A percentile compares a stretch with the other conserved stretches of the same genome.
Evolutionary conservation across 2,888 invertebrate species (phyloP).

Genomic region (Leptinotarsa juncta): DNA sequence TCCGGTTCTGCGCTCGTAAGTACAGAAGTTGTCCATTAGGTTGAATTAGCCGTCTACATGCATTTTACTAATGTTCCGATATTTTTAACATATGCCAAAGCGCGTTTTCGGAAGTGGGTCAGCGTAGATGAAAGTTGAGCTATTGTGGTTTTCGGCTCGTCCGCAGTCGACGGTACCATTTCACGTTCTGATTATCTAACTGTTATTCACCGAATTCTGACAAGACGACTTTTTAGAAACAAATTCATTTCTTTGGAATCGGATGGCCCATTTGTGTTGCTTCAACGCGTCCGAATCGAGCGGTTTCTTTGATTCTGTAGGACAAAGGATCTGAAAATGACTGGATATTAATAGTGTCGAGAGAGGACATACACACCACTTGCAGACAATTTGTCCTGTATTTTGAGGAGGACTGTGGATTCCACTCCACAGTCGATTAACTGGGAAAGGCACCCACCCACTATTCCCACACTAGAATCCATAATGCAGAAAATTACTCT

Average conservation of each 20-base stretch:
- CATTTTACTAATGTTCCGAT: constrained; percentile 51
- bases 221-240: constrained; percentile 20
- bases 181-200: constrained; percentile 57
- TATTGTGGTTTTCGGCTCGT: constrained; percentile 51
- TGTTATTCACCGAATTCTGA: constrained; percentile 36
- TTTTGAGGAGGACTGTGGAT: too few relatives aligned
- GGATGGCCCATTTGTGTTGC: constrained; percentile 14
- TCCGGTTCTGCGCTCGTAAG: constrained; percentile 39
- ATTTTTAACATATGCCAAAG: constrained; percentile 51
- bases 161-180: constrained; percentile 41
- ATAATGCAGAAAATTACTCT: too few relatives aligned
- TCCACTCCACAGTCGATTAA: too few relatives aligned
- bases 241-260: constrained; percentile 13
- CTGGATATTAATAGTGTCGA: not conserved
- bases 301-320: not conserved
- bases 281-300: not conserved
- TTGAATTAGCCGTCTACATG: constrained; percentile 44
- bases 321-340: not conserved
- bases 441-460: too few relatives aligned
- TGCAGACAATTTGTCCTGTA: not conserved
- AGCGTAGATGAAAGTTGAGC: constrained; percentile 55
- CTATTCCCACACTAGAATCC: too few relatives aligned
- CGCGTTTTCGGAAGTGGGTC: constrained; percentile 49
- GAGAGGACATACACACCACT: not conserved
- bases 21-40: constrained; percentile 58